Base-by-base conservation (phyloP, 2,888 invertebrate species). In the Clusia tigrina region DNA sequence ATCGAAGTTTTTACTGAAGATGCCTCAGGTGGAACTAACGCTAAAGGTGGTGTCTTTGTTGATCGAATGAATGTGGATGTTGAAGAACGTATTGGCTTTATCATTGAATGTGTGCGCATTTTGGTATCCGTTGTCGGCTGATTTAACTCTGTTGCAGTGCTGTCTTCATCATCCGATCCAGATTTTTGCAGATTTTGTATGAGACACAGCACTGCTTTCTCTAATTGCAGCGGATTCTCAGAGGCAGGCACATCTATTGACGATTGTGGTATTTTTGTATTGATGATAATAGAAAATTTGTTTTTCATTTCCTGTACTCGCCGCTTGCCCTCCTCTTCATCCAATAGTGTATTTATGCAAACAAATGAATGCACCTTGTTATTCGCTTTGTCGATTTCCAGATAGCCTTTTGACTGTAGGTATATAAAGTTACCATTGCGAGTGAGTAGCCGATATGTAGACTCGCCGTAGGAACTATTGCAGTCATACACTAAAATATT, bases 391-490 rank as follows among this genome's bases (percentile, higher is more conserved):
- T 94, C 92, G 69, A 92, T 90, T 84, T 95, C 95, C 58, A 95
- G 86, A 76, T 89, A 94, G 10, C 95, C 95, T 70, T 91, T 88
- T 1, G 94, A 93, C 76, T 91, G 88, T 81, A 95, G 87, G 77
- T 92, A 95, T 71, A 95, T 92, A 74, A 92, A 93, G 74, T 90
- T 88, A n/a, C 94, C 94, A 60, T 91, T 92, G 68, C 92, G 89
- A 12, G 92, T 89, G 76, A 91, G 88, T 22, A 96, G 85, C 53
- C 95, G 88, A 78, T 95, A 95, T 72, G 93, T 94, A n/a, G 94
- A 94, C 72, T 90, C 89, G 10, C 95, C 95, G 81, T 89, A 91
- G 70, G 92, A 91, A 78, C 91, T 91, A 64, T 91, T 90, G 75
- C 89, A 89, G 79, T 92, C 92, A 82, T 94, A 94, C 94, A 95